These are phyloP conservation scores for Allobates femoralis DNA, from an alignment of 2,797 vertebrate species.

Conservation along the genomic window DNA sequence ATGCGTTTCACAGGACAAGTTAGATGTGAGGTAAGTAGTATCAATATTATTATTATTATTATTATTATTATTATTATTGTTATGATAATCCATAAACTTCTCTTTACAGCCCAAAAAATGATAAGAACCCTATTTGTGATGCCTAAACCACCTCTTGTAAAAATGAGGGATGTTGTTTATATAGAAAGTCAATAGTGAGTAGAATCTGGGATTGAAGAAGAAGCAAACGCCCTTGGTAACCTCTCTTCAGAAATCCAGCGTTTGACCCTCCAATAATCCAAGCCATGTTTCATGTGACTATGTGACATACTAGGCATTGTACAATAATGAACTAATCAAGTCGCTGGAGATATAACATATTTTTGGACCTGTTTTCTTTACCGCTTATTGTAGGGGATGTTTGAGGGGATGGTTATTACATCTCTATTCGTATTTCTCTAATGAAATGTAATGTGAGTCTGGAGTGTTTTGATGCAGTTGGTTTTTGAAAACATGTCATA, in stretches of 20 bases:
- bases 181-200: neutral
- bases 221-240: too few species aligned
- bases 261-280: neutral
- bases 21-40: too few species aligned
- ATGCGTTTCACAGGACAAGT: too few species aligned
- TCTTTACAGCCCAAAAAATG: neutral
- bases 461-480: conserved; percentile 29
- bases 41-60: too few species aligned
- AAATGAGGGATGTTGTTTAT: too few species aligned
- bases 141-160: too few species aligned
- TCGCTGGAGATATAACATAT: neutral
- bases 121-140: neutral
- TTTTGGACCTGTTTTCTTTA: neutral
- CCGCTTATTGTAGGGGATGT: neutral
- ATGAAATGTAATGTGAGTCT: conserved; percentile 31
- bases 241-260: too few species aligned
- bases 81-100: neutral
- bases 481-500: conserved; percentile 34
- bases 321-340: neutral
- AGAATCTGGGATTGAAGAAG: neutral
- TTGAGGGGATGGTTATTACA: neutral
- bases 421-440: conserved; percentile 13
- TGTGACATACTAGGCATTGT: neutral
- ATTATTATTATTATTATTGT: too few species aligned
- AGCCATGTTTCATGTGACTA: neutral